phyloP scores from a whole-genome alignment of 2,113 vertebrate species.

The Megaceryle maxima region DNA sequence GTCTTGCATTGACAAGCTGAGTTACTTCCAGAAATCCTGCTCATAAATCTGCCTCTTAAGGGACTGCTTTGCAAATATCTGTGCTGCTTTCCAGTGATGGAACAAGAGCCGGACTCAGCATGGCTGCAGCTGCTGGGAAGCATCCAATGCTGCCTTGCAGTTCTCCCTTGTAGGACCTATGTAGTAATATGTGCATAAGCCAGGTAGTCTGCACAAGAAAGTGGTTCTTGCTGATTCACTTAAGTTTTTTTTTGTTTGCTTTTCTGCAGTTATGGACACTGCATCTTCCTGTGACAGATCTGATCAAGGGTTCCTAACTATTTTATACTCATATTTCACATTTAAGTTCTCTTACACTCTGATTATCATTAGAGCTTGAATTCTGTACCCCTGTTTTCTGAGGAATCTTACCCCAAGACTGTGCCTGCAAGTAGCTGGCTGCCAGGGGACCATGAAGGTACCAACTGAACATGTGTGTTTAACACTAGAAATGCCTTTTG shows the following conservation, averaged over 20 bases:
- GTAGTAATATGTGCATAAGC: background rate
- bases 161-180: fast-evolving
- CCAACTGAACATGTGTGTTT: background rate
- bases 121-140: background rate
- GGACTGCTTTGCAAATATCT: background rate
- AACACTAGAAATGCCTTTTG: background rate
- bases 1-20: background rate
- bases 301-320: background rate
- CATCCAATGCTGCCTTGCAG: background rate
- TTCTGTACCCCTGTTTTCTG: background rate
- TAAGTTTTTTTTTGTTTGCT: background rate
- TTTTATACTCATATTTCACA: background rate
- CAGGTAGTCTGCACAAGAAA: background rate
- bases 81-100: background rate
- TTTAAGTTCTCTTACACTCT: background rate
- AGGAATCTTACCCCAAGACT: background rate
- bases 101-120: background rate
- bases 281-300: background rate
- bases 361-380: background rate
- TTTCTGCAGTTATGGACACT: background rate
- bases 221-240: background rate
- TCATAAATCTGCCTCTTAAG: background rate
- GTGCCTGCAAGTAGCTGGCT: background rate
- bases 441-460: background rate
- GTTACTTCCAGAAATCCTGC: background rate